phyloP scores from a whole-genome alignment of 2,888 invertebrate species.

The Elegia similella region DNA sequence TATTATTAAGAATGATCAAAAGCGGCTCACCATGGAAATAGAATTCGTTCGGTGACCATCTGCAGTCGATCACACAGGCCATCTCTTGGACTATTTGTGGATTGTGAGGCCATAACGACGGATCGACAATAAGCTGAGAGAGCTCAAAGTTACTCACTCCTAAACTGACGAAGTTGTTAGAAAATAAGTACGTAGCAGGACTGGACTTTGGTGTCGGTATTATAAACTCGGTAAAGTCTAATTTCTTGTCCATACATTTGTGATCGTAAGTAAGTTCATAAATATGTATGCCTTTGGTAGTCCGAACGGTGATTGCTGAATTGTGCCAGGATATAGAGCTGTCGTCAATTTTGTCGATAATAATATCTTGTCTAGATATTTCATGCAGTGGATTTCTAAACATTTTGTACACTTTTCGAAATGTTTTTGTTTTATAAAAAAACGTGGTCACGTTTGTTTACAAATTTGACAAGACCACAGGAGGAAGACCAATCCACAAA shows the following conservation, averaged over 20 bases:
- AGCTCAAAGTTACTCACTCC: slow-evolving; percentile 51
- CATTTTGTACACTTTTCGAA: too few species aligned
- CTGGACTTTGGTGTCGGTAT: slow-evolving; percentile 47
- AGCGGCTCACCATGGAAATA: slow-evolving; percentile 39
- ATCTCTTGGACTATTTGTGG: slow-evolving; percentile 49
- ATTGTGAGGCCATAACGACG: slow-evolving; percentile 63
- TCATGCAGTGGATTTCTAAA: slow-evolving; percentile 43
- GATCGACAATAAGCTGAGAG: slow-evolving; percentile 57
- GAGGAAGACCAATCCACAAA: too few species aligned
- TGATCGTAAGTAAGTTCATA: slow-evolving; percentile 52
- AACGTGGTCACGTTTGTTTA: too few species aligned
- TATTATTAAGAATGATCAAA: slow-evolving; percentile 58
- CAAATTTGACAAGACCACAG: too few species aligned
- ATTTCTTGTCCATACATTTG: slow-evolving; percentile 51
- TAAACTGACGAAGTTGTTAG: slow-evolving; percentile 36
- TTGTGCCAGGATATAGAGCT: slow-evolving; percentile 48
- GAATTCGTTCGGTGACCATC: slow-evolving; percentile 57
- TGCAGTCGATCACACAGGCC: slow-evolving; percentile 40
- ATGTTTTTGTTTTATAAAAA: too few species aligned
- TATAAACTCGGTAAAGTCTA: slow-evolving; percentile 48
- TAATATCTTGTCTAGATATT: slow-evolving; percentile 46
- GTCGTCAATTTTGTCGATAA: slow-evolving; percentile 49
- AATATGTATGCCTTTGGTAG: slow-evolving; percentile 53
- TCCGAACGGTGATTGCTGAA: slow-evolving; percentile 45
- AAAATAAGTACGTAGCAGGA: slow-evolving; percentile 47